These are phyloP conservation scores for Achlya flavicornis DNA, from an alignment of 2,888 invertebrate species.

Conservation along the genomic window DNA sequence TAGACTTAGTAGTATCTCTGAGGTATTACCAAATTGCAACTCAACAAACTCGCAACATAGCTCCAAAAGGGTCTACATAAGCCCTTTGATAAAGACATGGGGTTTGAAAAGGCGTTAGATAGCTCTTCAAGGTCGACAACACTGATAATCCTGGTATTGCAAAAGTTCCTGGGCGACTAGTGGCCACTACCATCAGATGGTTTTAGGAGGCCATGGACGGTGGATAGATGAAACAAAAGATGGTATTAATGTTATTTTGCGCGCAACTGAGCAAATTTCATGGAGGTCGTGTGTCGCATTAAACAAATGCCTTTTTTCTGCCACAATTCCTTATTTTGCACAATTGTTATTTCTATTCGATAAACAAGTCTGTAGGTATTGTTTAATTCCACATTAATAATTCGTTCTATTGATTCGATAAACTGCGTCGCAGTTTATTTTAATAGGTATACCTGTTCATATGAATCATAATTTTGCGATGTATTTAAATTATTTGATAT, in stretches of 20 bases:
- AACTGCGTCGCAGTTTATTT: neutral
- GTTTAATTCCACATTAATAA: conserved; percentile 1
- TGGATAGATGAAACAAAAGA: neutral
- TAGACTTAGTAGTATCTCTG: too few species aligned
- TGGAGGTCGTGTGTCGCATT: neutral
- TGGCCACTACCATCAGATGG: too few species aligned
- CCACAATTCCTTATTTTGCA: neutral
- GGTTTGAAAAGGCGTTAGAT: too few species aligned
- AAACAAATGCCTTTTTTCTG: neutral
- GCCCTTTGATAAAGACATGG: too few species aligned
- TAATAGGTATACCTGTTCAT: neutral
- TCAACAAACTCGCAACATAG: too few species aligned
- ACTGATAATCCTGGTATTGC: too few species aligned
- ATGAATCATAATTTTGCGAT: conserved; percentile 2
- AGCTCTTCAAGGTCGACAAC: too few species aligned
- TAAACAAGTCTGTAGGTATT: conserved; percentile 6
- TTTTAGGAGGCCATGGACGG: too few species aligned
- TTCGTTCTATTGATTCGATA: conserved; percentile 9
- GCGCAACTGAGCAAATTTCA: neutral
- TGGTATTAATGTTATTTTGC: neutral
- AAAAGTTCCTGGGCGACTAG: too few species aligned
- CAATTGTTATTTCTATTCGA: neutral
- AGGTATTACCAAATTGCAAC: too few species aligned
- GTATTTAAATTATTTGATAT: neutral
- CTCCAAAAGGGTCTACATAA: too few species aligned